phyloP scores from a whole-genome alignment of 2,888 invertebrate genomes.

The Cylloceria caligata region DNA sequence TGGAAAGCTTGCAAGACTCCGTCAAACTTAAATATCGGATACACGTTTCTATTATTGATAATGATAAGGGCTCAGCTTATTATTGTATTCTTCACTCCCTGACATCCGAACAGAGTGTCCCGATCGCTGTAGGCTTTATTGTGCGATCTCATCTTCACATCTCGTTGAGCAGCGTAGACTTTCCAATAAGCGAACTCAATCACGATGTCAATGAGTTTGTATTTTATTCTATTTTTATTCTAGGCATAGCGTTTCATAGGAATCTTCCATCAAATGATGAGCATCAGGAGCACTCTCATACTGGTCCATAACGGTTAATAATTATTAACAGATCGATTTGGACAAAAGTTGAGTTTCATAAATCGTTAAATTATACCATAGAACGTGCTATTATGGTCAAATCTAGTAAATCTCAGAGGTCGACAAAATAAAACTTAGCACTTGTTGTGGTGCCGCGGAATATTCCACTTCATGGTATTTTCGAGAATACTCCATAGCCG shows the following conservation, averaged over 20 bases:
- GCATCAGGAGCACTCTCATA: neutral
- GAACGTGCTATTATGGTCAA: no score
- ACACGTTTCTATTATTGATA: neutral
- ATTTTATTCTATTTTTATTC: neutral
- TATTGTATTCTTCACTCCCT: neutral
- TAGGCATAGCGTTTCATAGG: slow-evolving; percentile 7
- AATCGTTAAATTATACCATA: no score
- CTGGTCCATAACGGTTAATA: neutral
- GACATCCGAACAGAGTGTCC: neutral
- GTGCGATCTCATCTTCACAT: neutral
- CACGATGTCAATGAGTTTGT: slow-evolving; percentile 17
- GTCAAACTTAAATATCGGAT: neutral
- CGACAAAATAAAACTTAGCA: no score
- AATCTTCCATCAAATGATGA: slow-evolving; percentile 23
- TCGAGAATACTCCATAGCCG: no score
- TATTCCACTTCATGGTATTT: no score
- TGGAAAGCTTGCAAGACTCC: neutral
- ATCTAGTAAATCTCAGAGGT: no score
- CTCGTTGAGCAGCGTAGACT: neutral
- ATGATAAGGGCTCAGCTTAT: neutral
- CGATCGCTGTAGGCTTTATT: neutral
- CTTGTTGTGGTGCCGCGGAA: no score
- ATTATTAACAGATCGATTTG: neutral
- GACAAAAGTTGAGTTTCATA: no score
- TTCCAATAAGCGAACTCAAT: slow-evolving; percentile 13